Percentiles rank a stretch among this genome's conserved stretches.
phyloP scores from a whole-genome alignment of 2,888 invertebrate genomes.

The Aricia artaxerxes region DNA sequence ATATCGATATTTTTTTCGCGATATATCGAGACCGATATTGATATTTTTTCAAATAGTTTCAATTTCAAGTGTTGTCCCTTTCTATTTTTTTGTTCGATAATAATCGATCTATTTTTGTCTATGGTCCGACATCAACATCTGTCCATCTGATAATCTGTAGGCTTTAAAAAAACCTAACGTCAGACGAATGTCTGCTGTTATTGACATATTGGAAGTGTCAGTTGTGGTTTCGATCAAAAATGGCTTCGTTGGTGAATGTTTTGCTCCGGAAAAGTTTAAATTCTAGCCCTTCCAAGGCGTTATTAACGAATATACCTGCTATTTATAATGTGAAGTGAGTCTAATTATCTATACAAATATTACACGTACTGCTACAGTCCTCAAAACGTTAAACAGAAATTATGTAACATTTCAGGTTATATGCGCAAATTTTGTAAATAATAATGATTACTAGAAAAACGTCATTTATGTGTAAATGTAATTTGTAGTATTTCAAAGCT shows the following conservation, averaged over 20 bases:
- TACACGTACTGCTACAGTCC: constrained; percentile 32
- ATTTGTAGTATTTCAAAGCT: not conserved
- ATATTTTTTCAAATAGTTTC: too few species aligned
- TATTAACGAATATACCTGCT: constrained; percentile 73
- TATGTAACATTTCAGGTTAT: constrained; percentile 74
- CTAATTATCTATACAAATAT: constrained; percentile 38
- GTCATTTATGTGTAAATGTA: not conserved
- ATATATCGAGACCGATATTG: too few species aligned
- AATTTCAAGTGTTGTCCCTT: too few species aligned
- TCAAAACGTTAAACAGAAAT: constrained; percentile 51
- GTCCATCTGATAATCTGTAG: too few species aligned
- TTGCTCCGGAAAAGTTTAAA: constrained; percentile 80
- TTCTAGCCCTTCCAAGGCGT: constrained; percentile 62
- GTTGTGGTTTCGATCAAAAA: constrained; percentile 57
- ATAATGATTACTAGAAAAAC: constrained; percentile 35
- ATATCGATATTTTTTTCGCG: too few species aligned
- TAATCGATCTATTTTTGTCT: too few species aligned
- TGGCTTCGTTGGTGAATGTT: constrained; percentile 74
- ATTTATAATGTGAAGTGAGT: constrained; percentile 78
- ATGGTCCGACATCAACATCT: too few species aligned
- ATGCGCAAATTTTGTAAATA: constrained; percentile 38
- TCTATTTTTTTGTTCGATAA: too few species aligned
- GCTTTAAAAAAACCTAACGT: too few species aligned
- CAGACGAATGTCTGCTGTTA: too few species aligned
- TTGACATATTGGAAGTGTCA: too few species aligned